Evolutionary conservation across 2,113 vertebrate species (phyloP).

Genomic region (Grammomys surdaster): DNA sequence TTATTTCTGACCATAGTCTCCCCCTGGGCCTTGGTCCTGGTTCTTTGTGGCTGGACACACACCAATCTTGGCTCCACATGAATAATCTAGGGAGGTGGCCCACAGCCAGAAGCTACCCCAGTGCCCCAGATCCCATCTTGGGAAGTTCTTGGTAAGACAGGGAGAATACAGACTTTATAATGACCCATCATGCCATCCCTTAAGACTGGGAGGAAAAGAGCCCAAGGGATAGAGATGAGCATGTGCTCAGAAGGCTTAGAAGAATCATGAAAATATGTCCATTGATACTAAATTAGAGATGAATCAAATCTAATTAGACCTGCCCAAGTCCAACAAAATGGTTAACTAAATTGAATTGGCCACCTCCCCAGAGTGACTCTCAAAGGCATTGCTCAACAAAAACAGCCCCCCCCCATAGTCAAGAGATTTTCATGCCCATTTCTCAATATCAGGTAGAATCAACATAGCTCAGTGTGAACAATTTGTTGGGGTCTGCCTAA

Average conservation of each 20-base stretch:
- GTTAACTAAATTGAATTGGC: conserved; percentile 63
- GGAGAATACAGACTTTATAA: background rate
- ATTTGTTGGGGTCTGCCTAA: too few relatives aligned
- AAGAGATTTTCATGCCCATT: conserved; percentile 18
- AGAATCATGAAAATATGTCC: conserved; percentile 53
- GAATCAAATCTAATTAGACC: conserved; percentile 70
- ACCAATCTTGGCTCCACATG: conserved; percentile 42
- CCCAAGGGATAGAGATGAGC: background rate
- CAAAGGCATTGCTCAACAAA: conserved; percentile 20
- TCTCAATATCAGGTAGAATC: conserved; percentile 25
- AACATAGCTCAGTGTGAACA: background rate
- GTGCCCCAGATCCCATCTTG: background rate
- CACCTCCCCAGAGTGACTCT: background rate
- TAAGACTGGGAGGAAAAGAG: background rate
- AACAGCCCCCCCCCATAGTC: background rate
- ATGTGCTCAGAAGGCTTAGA: conserved; percentile 30
- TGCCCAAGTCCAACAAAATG: conserved; percentile 30
- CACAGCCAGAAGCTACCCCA: conserved; percentile 47
- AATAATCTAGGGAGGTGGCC: conserved; percentile 46
- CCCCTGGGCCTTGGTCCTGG: conserved; percentile 31
- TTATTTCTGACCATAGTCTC: conserved; percentile 57
- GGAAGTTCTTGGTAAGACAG: background rate
- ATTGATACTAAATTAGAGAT: conserved; percentile 59
- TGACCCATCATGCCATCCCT: background rate
- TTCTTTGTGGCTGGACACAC: conserved; percentile 55